phyloP scores from a whole-genome alignment of 2,888 invertebrate genomes.

The Rotaria socialis region DNA sequence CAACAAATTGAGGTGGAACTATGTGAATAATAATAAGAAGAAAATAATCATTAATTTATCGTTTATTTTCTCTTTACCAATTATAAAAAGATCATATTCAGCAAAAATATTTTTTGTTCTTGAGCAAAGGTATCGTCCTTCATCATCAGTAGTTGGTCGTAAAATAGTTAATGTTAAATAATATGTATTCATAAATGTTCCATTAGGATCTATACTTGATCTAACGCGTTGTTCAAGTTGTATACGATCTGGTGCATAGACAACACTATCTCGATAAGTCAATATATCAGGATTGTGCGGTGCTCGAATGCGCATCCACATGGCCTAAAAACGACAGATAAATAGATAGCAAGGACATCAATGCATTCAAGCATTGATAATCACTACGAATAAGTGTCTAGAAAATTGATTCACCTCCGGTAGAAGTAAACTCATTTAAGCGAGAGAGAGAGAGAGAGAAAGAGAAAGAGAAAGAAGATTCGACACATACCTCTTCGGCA shows the following conservation, averaged over 20 bases:
- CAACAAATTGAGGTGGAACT: conserved; percentile 15
- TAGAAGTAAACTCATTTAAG: neutral
- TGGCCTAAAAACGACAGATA: neutral
- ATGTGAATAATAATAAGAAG: neutral
- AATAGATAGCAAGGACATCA: neutral
- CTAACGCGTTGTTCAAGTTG: neutral
- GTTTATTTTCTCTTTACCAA: neutral
- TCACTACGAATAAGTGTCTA: neutral
- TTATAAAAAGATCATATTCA: conserved; percentile 18
- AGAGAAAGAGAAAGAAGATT: neutral
- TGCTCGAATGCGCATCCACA: conserved; percentile 4
- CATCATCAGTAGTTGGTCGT: conserved; percentile 16
- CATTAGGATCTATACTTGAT: neutral
- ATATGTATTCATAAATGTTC: neutral
- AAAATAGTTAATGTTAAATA: conserved; percentile 15
- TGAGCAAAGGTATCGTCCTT: conserved; percentile 25
- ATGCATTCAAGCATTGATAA: neutral
- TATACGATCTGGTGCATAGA: neutral
- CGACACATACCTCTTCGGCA: conserved; percentile 15
- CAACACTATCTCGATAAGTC: conserved; percentile 15
- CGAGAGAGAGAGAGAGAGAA: neutral
- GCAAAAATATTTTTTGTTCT: neutral
- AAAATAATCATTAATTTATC: no score
- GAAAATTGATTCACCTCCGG: neutral
- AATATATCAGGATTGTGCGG: conserved; percentile 29